phyloP scores from a whole-genome alignment of 2,113 vertebrate species.

The Alosa alosa region DNA sequence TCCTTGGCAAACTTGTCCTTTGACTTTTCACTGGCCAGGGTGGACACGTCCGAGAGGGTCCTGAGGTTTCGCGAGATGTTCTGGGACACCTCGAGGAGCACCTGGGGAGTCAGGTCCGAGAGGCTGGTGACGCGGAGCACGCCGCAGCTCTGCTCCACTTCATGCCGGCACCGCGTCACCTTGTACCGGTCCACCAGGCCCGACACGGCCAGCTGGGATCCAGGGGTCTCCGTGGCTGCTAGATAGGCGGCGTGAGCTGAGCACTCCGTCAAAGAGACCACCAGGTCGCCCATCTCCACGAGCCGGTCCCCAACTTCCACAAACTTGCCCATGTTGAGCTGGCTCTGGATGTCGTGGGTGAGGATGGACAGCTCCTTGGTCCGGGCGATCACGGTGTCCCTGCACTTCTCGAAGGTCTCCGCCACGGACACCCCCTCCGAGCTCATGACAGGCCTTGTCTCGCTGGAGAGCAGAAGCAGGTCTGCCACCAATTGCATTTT shows the following conservation, averaged over 20 bases:
- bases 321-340: constrained; percentile 97
- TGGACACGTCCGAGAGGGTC: constrained; percentile 90
- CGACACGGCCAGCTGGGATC: constrained; percentile 82
- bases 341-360: constrained; percentile 96
- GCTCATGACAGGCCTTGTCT: constrained; percentile 87
- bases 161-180: constrained; percentile 92
- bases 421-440: constrained; percentile 79
- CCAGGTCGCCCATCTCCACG: constrained; percentile 89
- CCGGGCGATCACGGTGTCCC: constrained; percentile 94
- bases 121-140: constrained; percentile 82
- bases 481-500: constrained; percentile 99
- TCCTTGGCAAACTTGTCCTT: constrained; percentile 92
- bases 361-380: constrained; percentile 98
- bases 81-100: constrained; percentile 94
- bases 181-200: constrained; percentile 98
- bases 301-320: constrained; percentile 89
- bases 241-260: constrained; percentile 94
- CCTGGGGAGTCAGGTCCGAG: constrained; percentile 88
- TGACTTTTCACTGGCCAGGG: constrained; percentile 87
- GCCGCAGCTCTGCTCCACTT: constrained; percentile 91
- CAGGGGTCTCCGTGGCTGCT: constrained; percentile 85
- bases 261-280: constrained; percentile 92
- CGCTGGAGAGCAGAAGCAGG: constrained; percentile 92
- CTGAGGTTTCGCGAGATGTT: constrained; percentile 92
- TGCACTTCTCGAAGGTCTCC: constrained; percentile 95